A percentile compares a stretch with the other conserved stretches of the same genome.
Evolutionary conservation across 2,888 invertebrate species (phyloP).

Genomic region (Clostera curtula): DNA sequence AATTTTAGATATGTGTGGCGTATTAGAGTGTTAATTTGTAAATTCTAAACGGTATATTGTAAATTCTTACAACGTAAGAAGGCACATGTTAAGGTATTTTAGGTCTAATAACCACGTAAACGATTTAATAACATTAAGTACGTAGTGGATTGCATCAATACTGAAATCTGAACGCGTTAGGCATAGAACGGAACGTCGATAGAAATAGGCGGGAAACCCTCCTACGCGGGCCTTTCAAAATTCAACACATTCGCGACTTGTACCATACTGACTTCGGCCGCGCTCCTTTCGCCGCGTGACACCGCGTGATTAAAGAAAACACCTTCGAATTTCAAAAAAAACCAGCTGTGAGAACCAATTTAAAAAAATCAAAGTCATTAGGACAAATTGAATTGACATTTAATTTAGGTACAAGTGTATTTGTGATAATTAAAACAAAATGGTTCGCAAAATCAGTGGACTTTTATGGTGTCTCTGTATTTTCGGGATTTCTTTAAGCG

Average conservation of each 20-base stretch:
- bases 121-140: no score
- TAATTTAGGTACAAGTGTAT: constrained; percentile 11
- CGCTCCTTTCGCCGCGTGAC: constrained; percentile 61
- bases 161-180: constrained; percentile 3
- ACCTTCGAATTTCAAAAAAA: constrained; percentile 17
- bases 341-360: neutral
- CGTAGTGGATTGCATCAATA: no score
- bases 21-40: no score
- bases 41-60: no score
- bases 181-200: constrained; percentile 51
- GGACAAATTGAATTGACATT: no score
- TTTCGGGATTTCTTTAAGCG: constrained; percentile 57
- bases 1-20: no score
- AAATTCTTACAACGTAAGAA: no score
- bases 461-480: constrained; percentile 60
- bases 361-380: no score
- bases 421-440: constrained; percentile 26
- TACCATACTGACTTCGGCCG: constrained; percentile 51
- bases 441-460: constrained; percentile 64
- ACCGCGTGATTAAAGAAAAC: constrained; percentile 19
- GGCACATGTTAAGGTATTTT: no score
- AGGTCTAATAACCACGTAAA: no score
- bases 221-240: constrained; percentile 75
- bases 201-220: constrained; percentile 65
- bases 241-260: constrained; percentile 51